Base-by-base conservation (phyloP, 1,140 invertebrate genomes). In the Drosophila ironensis region DNA sequence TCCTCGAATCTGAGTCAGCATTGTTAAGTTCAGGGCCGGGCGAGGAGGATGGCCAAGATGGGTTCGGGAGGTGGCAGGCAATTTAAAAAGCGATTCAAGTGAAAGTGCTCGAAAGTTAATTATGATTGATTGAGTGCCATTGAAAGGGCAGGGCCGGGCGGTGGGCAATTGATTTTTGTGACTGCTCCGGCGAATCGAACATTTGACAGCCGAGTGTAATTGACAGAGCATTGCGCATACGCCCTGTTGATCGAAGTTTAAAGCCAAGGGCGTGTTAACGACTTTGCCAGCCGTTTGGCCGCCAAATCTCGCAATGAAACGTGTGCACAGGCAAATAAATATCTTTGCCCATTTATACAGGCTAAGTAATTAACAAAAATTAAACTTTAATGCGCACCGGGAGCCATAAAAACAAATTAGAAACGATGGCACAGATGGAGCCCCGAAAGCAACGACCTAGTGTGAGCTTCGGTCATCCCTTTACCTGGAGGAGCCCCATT, bases 61-160 rank as follows among this genome's bases (percentile, higher is more conserved):
- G 11, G 28, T 30, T 30, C 14, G 33, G 45, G 9, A 37, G 35
- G 33, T 16, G 25, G 63, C 20, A 54, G 63, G 72, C 56, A 63
- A 61, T 63, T 52, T 72, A 69, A 59, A 81, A 82, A 77, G 52
- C 48, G 27, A 51, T 72, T 61, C 63, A 52, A 72, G 63, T 69
- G 69, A 54, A 61, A 68, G 69, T 56, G 56, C 74, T 73, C 54
- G 48, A 77, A 63, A 72, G 56, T 81, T 81, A 81, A 81, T 81
- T 81, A 84, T 81, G 77, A 81, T 81, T 81, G 78, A 81, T 81
- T 77, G 77, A 84, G 77, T 76, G 61, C 78, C 61, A 76, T 72
- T 63, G 52, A 59, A 72, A 67, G 56, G 72, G 68, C 14, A 5
- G 14, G 5, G 14, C 14, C 4, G 1, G 56, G 16, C 51, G 38